Evolutionary conservation across 2,888 invertebrate species (phyloP).

Genomic region (Phaedon cochleariae): DNA sequence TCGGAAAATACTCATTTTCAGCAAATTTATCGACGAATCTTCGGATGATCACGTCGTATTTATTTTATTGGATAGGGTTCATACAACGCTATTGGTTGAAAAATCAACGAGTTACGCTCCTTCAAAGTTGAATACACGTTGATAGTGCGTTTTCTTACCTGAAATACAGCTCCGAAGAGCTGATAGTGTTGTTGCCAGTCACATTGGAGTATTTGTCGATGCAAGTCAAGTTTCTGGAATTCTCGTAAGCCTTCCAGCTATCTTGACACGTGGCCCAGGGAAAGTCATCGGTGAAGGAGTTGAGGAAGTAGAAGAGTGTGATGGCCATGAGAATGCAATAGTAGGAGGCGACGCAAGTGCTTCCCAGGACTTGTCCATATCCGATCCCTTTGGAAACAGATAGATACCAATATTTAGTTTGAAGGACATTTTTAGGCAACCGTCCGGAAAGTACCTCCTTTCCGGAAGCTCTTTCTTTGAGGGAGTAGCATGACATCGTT

Average conservation of each 20-base stretch:
- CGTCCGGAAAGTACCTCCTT: too few relatives aligned
- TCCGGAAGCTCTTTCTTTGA: too few relatives aligned
- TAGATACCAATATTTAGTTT: too few relatives aligned
- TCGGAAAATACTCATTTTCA: too few relatives aligned
- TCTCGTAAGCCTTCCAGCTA: conserved; percentile 63
- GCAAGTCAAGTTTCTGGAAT: conserved; percentile 45
- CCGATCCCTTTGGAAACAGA: conserved; percentile 69
- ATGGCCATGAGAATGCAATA: conserved; percentile 80
- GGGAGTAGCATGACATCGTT: too few relatives aligned
- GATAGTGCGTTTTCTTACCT: conserved; percentile 64
- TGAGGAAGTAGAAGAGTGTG: conserved; percentile 76
- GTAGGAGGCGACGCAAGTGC: conserved; percentile 75
- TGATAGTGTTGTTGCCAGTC: conserved; percentile 35
- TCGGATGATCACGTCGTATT: too few relatives aligned
- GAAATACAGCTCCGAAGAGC: conserved; percentile 66
- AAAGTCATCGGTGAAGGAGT: conserved; percentile 74
- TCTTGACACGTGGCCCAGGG: conserved; percentile 79
- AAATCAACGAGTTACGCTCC: too few relatives aligned
- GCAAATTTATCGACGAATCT: too few relatives aligned
- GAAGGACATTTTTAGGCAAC: too few relatives aligned
- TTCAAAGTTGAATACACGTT: too few relatives aligned
- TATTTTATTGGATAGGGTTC: not conserved
- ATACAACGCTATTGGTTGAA: too few relatives aligned
- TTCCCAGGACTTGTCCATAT: conserved; percentile 71
- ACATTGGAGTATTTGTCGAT: conserved; percentile 35